A percentile compares a stretch with the other conserved stretches of the same genome.
phyloP scores from a whole-genome alignment of 2,797 vertebrate genomes.

The Ispidina picta region DNA sequence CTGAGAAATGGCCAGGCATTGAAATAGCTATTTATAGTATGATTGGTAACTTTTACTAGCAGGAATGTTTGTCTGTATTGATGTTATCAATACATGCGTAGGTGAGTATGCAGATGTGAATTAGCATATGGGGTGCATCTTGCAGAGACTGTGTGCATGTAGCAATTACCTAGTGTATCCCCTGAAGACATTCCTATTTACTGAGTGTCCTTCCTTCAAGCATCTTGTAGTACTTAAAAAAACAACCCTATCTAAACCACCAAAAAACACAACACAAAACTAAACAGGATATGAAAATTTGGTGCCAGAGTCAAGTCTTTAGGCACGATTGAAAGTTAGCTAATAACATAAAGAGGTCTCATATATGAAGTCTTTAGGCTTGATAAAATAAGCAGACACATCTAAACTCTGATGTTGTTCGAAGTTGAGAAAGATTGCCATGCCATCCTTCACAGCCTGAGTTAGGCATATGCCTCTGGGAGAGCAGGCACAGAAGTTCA shows the following conservation, averaged over 20 bases:
- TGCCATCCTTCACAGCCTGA: not conserved
- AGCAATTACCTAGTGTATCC: not conserved
- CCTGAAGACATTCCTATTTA: conserved; percentile 51
- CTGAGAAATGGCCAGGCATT: conserved; percentile 13
- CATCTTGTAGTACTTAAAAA: conserved; percentile 76
- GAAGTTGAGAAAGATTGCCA: not conserved
- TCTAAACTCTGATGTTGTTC: conserved; percentile 26
- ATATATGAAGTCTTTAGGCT: conserved; percentile 65
- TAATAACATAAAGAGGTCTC: conserved; percentile 69
- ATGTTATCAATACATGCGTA: not conserved
- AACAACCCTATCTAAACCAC: not conserved
- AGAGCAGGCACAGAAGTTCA: conserved; percentile 37
- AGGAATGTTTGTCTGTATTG: conserved; percentile 39
- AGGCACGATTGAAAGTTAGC: conserved; percentile 69
- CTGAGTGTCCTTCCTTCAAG: conserved; percentile 64
- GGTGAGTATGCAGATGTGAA: conserved; percentile 7
- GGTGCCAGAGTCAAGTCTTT: conserved; percentile 70
- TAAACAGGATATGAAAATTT: conserved; percentile 78
- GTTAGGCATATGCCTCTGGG: conserved; percentile 36
- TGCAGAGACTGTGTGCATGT: not conserved
- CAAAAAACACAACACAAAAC: conserved; percentile 13
- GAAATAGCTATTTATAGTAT: not conserved
- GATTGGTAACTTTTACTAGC: conserved; percentile 31
- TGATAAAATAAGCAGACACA: conserved; percentile 61
- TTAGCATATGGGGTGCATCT: not conserved